phyloP scores from a whole-genome alignment of 2,888 invertebrate genomes.

The Microchrysa polita region DNA sequence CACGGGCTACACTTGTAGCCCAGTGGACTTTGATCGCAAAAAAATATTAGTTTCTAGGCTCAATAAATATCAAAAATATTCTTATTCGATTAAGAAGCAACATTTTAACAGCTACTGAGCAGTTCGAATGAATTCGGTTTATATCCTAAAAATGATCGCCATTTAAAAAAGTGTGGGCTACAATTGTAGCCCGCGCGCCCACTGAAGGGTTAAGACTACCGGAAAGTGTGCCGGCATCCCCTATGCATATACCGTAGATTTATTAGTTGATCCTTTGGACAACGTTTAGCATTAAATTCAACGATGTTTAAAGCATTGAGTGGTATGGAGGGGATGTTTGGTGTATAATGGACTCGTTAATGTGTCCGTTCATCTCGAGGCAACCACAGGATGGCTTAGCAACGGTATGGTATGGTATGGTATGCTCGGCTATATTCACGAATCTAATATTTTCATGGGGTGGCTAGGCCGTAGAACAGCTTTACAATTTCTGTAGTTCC shows the following conservation, averaged over 20 bases:
- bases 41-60: too few relatives aligned
- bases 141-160: too few relatives aligned
- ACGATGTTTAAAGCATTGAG: background rate
- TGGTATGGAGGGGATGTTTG: background rate
- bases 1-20: too few relatives aligned
- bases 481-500: constrained; percentile 14
- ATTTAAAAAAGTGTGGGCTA: too few relatives aligned
- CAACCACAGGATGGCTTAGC: background rate
- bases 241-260: constrained; percentile 8
- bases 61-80: too few relatives aligned
- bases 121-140: too few relatives aligned
- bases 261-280: constrained; percentile 24
- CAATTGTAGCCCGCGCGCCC: too few relatives aligned
- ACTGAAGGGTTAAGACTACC: background rate
- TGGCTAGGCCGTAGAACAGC: background rate
- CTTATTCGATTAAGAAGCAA: too few relatives aligned
- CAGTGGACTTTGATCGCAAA: too few relatives aligned
- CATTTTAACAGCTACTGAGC: too few relatives aligned
- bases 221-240: background rate
- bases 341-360: constrained; percentile 30
- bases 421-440: constrained; percentile 3
- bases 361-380: constrained; percentile 26
- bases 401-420: too few relatives aligned
- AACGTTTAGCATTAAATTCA: constrained; percentile 1
- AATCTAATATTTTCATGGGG: background rate